Evolutionary conservation across 2,797 vertebrate species (phyloP).

Genomic region (Phataginus tricuspis): DNA sequence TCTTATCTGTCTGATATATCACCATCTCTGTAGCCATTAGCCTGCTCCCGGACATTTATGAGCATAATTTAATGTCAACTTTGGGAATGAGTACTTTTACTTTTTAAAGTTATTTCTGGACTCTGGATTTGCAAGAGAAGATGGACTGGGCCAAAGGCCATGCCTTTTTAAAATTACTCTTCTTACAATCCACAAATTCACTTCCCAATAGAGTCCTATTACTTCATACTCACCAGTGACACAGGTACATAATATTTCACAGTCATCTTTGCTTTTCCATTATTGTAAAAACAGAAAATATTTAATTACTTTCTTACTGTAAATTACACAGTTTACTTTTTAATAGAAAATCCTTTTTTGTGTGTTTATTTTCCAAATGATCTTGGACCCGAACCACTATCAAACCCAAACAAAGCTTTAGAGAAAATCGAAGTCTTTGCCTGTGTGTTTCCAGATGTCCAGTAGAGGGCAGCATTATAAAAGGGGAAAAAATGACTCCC

Average conservation of each 20-base stretch:
- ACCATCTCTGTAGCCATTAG: background rate
- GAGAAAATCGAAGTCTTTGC: background rate
- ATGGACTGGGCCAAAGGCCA: background rate
- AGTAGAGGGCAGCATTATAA: constrained; percentile 59
- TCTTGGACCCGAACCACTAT: background rate
- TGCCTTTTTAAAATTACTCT: background rate
- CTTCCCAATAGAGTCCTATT: background rate
- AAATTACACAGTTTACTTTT: background rate
- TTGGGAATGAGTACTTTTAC: background rate
- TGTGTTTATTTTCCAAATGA: too few species aligned
- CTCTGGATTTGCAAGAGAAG: background rate
- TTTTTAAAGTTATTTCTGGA: background rate
- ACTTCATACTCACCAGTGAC: background rate
- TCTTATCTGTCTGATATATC: background rate
- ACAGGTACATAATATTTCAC: background rate
- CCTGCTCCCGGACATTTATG: background rate
- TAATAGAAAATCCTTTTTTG: background rate
- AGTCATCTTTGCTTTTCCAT: background rate
- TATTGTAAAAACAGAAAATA: background rate
- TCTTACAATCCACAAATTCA: background rate
- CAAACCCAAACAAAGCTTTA: background rate
- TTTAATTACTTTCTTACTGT: background rate
- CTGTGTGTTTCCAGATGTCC: constrained; percentile 6
- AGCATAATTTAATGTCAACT: background rate
- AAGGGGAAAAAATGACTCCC: background rate